A percentile compares a stretch with the other conserved stretches of the same genome.
Conservation (phyloP, 2,113 vertebrate species). For the Phalacrocorax aristotelis region DNA sequence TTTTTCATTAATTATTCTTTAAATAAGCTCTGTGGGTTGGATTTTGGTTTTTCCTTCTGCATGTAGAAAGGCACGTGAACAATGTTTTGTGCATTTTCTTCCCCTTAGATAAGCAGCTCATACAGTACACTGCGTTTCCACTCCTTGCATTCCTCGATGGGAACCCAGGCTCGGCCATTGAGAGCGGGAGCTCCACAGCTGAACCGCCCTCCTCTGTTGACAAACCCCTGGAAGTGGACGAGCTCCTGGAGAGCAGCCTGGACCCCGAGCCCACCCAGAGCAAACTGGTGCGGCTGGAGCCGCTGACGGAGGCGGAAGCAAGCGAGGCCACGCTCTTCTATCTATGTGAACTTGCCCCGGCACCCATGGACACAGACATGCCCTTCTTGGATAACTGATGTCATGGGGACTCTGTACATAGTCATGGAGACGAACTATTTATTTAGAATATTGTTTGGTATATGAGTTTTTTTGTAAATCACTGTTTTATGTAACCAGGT, state of each 20-base stretch:
- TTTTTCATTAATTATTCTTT: background rate
- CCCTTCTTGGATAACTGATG: constrained; percentile 76
- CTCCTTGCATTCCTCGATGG: constrained; percentile 91
- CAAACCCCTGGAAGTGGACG: constrained; percentile 72
- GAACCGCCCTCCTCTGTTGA: constrained; percentile 58
- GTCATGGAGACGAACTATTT: constrained; percentile 85
- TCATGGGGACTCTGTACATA: constrained; percentile 73
- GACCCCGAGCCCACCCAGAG: constrained; percentile 76
- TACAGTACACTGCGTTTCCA: constrained; percentile 92
- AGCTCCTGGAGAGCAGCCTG: constrained; percentile 79
- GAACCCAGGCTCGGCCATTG: constrained; percentile 68
- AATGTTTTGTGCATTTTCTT: background rate
- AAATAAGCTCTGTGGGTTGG: background rate
- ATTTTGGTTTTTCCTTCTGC: background rate
- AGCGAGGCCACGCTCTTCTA: constrained; percentile 91
- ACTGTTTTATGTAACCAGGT: constrained; percentile 71
- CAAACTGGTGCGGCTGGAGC: constrained; percentile 91
- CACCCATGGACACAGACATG: constrained; percentile 77
- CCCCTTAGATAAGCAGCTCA: constrained; percentile 86
- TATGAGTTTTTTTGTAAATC: constrained; percentile 76
- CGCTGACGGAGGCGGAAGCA: constrained; percentile 90
- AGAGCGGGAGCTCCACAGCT: constrained; percentile 46
- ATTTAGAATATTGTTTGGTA: constrained; percentile 82
- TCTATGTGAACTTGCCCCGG: constrained; percentile 87
- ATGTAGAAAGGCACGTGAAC: background rate